Base-by-base conservation (phyloP, 2,888 invertebrate species). In the Sarcophaga caerulescens region DNA sequence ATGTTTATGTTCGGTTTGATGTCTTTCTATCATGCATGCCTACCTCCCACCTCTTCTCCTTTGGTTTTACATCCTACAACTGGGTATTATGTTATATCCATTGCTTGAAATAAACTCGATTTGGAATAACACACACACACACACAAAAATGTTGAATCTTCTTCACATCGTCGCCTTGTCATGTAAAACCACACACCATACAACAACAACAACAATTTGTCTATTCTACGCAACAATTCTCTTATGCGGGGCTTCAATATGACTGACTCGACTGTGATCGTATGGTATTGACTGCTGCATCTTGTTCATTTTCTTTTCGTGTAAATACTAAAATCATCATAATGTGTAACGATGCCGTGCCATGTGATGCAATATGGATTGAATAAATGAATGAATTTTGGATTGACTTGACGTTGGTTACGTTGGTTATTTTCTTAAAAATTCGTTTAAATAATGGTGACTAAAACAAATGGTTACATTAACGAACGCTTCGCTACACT, bases 201-300 rank as follows among this genome's bases (percentile, higher is more conserved):
- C 52, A 52, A n/a, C n/a, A n/a, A n/a, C 14, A 70, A 70, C 21
- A 69, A 78, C n/a, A 70, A 44, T 45, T 35, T 35, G 6, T 77
- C 44, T 59, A 17, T 17, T 52, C 11, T 44, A 59, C 71, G 47
- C 44, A 62, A 69, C 52, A 65, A 23, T 62, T 21, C 57, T 19
- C 35, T 44, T 82, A 21, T 66, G 66, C n/a, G 63, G 23, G 45
- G 25, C 68, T 70, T 14, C 68, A 25, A 69, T 62, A 35, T 45
- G 44, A 68, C 59, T 73, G 21, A 82, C 66, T 75, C 65, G n/a
- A 47, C 62, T 65, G n/a, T 65, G 84, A 84, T 81, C 77, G 70
- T 79, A 35, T 73, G 35, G 12, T 44, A 52, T 45, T 69, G 65
- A 57, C 12, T 79, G 25, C 57, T 74, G 69, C 14, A 47, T 75